These are phyloP conservation scores for Climacteris rufus DNA, from an alignment of 2,113 vertebrate species.

Conservation along the genomic window DNA sequence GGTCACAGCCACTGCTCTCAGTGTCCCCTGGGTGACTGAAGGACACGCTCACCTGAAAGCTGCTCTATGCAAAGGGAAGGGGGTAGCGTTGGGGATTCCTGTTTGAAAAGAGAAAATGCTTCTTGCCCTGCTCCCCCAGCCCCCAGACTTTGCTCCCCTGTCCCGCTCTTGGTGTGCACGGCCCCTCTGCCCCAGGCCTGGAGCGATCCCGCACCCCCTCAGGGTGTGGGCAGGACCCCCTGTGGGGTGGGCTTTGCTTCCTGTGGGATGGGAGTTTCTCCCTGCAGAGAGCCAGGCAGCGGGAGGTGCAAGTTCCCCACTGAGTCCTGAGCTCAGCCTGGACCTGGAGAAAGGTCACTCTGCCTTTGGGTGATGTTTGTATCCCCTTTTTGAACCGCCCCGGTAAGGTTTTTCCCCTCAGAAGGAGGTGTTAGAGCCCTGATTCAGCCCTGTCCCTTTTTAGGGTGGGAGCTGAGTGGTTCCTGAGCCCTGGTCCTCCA, in stretches of 20 bases:
- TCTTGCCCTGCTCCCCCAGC: background rate
- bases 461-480: background rate
- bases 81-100: background rate
- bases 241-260: background rate
- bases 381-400: background rate
- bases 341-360: background rate
- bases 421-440: background rate
- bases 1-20: background rate
- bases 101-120: conserved; percentile 4
- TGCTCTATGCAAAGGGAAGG: conserved; percentile 40
- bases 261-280: background rate
- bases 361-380: background rate
- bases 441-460: background rate
- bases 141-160: background rate
- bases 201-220: background rate
- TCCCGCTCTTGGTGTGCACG: background rate
- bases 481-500: background rate
- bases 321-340: background rate
- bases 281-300: background rate
- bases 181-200: background rate
- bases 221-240: background rate
- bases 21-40: background rate
- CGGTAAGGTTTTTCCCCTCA: background rate
- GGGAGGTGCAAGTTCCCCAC: background rate
- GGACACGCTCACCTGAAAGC: background rate